Evolutionary conservation across 2,888 invertebrate genomes (phyloP), one percentile per base, ranked within the genome.

Genomic region (Incurvaria masculella): DNA sequence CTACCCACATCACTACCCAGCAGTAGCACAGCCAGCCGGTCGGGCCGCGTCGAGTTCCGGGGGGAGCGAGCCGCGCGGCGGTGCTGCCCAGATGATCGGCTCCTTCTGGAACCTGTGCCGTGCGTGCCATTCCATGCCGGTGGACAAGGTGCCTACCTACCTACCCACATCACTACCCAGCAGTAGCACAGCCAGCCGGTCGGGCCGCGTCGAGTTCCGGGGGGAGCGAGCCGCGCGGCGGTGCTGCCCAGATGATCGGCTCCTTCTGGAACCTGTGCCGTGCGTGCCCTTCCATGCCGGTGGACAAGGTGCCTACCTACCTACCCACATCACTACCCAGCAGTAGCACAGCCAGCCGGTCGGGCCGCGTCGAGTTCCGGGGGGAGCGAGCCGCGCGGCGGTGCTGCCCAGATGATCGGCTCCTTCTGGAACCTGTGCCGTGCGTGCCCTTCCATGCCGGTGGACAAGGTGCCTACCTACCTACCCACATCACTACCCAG

Each of bases 61-160:
- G n/a, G n/a, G n/a, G n/a, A n/a, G n/a, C n/a, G n/a, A 58, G 54
- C 45, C 57, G 55, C 23, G 55, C 57, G 21, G 54, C 54, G 46
- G 54, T 57, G 49, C 65, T 61, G 83, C 85, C 55, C 92, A 92
- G 80, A 94, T 94, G 94, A 94, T 94, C 85, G 94, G 94, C 81
- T 93, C 94, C 84, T 94, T 94, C 84, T 94, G 94, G 93, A 94
- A 94, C 83, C 83, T 94, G 83, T 94, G 94, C 83, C 89, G 94
- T 81, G 92, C 94, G 84, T 94, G 94, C 84, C 94, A 94, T 74
- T 92, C 93, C 81, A 92, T 94, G 92, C 93, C 94, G 78, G 90
- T 93, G 73, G 94, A 94, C 84, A 94, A 94, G 93, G 94, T 94
- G n/a, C n/a, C n/a, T n/a, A n/a, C n/a, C n/a, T n/a, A n/a, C n/a